Base-by-base conservation (phyloP, 2,113 vertebrate genomes). In the Cyanoramphus novaezelandiae region DNA sequence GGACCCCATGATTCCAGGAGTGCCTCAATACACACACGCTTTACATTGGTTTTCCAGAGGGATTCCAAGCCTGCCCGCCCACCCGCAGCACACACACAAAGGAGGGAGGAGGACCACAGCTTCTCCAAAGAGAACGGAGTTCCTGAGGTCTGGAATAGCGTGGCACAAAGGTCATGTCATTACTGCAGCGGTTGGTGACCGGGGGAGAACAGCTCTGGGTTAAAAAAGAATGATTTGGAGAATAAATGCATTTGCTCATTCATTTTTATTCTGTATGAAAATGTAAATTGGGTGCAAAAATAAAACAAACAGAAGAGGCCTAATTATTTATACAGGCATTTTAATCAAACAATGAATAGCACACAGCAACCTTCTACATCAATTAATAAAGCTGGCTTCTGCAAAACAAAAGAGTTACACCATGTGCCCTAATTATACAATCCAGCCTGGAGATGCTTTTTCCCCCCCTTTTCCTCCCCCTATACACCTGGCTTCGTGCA, bases 271-370 rank as follows among this genome's bases (percentile, higher is more conserved):
- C 90, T 6, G 29, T 13, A 31, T 2, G 43, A 64, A 97, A 92
- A 96, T 92, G 86, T 62, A 97, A 96, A 96, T 81, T 12, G 90
- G 90, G 72, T 88, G 86, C 88, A 91, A 96, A 95, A 95, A 95
- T 90, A 94, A 95, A 97, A 96, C 85, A 96, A 97, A 97, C 93
- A 97, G 88, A 95, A 95, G 88, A 93, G 86, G 88, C 49, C 94
- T 96, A 95, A 97, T 97, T 97, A 98, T 86, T 97, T 98, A 97
- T 94, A 96, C 93, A 97, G 77, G 96, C 97, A 97, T 98, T 98
- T 98, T 98, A 97, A 98, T 97, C 97, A 98, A 97, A 98, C 91
- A 97, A 97, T 93, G 95, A 97, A 96, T 94, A 97, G 97, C 97
- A 98, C 88, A 82, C 75, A 95, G 94, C 92, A 97, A 97, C 95